Percentiles rank a stretch among this genome's conserved stretches.
phyloP scores from a whole-genome alignment of 2,797 vertebrate species.

The Taeniopygia guttata region DNA sequence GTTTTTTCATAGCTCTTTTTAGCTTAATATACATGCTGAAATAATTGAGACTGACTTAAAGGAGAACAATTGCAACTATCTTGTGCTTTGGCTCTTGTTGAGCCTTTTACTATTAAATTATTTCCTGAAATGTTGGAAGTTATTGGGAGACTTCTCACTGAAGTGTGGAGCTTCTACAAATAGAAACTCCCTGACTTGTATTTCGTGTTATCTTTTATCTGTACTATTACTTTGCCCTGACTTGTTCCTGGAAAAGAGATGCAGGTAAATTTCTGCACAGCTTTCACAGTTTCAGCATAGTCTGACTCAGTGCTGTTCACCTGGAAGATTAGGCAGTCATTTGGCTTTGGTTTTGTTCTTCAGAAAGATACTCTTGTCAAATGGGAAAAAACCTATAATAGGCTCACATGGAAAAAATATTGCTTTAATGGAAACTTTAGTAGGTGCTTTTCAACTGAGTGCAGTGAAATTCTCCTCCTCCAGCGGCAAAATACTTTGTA shows the following conservation, averaged over 20 bases:
- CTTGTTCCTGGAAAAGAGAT: slow-evolving; percentile 7
- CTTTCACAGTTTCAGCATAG: not conserved
- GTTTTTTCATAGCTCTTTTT: not conserved
- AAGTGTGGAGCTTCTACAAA: not conserved
- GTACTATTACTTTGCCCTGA: not conserved
- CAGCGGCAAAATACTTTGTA: not conserved
- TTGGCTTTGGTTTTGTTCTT: not conserved
- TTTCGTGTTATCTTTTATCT: not conserved
- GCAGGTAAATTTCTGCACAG: not conserved
- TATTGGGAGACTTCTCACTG: not conserved
- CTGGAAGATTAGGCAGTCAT: not conserved
- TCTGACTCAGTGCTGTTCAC: slow-evolving; percentile 23
- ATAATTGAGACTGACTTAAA: not conserved
- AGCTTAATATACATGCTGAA: not conserved
- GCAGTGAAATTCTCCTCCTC: not conserved
- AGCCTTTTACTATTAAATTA: not conserved
- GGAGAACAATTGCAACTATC: not conserved
- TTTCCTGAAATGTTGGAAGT: not conserved
- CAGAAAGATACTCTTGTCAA: not conserved
- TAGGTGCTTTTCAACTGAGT: not conserved
- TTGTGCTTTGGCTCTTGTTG: not conserved
- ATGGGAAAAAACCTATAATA: not conserved
- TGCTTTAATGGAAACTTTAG: not conserved
- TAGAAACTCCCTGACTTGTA: not conserved
- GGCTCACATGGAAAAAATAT: not conserved